A percentile compares a stretch with the other conserved stretches of the same genome.
Conservation (phyloP, 2,888 invertebrate species). For the Eucera pruinosa region DNA sequence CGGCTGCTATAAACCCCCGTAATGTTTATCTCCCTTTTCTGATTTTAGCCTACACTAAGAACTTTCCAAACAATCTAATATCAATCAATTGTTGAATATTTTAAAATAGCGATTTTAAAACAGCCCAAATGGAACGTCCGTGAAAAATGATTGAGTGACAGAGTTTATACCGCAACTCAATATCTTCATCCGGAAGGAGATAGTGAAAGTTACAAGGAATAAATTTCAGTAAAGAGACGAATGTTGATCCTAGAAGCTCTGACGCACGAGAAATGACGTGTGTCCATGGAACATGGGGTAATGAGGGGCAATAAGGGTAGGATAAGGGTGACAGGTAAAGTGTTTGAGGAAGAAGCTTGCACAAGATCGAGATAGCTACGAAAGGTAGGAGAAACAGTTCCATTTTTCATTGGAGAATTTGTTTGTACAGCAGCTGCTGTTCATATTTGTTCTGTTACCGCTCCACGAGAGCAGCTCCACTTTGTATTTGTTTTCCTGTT, state of each 20-base stretch:
- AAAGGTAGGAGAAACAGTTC: not conserved
- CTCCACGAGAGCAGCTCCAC: not conserved
- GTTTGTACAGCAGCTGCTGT: constrained; percentile 12
- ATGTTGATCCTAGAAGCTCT: not conserved
- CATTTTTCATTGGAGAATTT: constrained; percentile 18
- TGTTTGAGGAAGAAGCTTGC: constrained; percentile 23
- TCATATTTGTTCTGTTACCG: constrained; percentile 5
- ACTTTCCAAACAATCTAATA: too few species aligned
- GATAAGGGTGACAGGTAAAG: constrained; percentile 2
- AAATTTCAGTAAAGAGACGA: not conserved
- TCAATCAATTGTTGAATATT: too few species aligned
- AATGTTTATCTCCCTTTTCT: too few species aligned
- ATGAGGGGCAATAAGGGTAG: constrained; percentile 16
- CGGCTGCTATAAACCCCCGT: too few species aligned
- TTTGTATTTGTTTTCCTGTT: constrained; percentile 2
- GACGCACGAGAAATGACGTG: constrained; percentile 22
- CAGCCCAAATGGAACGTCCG: too few species aligned
- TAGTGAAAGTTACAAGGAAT: not conserved
- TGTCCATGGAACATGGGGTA: not conserved
- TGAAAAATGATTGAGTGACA: too few species aligned
- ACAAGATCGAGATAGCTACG: constrained; percentile 10
- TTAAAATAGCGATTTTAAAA: too few species aligned
- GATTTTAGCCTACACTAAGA: too few species aligned
- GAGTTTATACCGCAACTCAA: too few species aligned
- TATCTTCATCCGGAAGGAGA: too few species aligned